A percentile compares a stretch with the other conserved stretches of the same genome.
Conservation (phyloP, 2,113 vertebrate genomes). For the Suncus etruscus region DNA sequence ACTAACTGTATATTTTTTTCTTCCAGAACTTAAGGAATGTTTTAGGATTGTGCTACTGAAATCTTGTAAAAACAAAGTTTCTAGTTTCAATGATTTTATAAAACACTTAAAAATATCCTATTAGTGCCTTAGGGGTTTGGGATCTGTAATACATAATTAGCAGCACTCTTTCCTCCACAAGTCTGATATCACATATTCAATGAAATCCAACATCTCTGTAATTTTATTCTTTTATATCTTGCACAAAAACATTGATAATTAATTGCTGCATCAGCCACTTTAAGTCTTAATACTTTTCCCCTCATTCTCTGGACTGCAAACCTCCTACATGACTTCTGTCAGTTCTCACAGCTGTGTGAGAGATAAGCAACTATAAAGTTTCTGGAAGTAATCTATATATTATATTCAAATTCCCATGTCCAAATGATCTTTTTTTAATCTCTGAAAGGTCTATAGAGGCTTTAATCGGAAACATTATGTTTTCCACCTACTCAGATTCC, state of each 20-base stretch:
- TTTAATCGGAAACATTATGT: conserved; percentile 81
- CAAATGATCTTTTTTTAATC: conserved; percentile 85
- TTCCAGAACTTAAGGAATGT: conserved; percentile 27
- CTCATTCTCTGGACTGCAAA: conserved; percentile 74
- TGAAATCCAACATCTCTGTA: conserved; percentile 76
- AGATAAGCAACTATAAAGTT: conserved; percentile 85
- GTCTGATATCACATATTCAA: conserved; percentile 80
- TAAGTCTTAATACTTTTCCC: conserved; percentile 83
- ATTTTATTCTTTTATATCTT: conserved; percentile 78
- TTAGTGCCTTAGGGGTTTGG: conserved; percentile 67
- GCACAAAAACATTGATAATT: conserved; percentile 83
- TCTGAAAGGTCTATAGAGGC: conserved; percentile 79
- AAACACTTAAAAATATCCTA: conserved; percentile 71
- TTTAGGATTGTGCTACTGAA: conserved; percentile 57
- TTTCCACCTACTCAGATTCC: conserved; percentile 79
- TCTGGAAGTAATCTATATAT: conserved; percentile 87
- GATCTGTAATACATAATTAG: conserved; percentile 70
- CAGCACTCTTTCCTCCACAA: not conserved
- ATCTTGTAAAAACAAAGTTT: conserved; percentile 46
- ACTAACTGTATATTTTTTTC: not conserved
- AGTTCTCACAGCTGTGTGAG: conserved; percentile 81
- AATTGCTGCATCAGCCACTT: conserved; percentile 85
- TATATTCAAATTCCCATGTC: conserved; percentile 84
- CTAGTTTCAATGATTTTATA: conserved; percentile 34
- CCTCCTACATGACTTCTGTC: conserved; percentile 83